phyloP scores from a whole-genome alignment of 35 echinoderm and acorn worm species.

The Stichopus chloronotus region DNA sequence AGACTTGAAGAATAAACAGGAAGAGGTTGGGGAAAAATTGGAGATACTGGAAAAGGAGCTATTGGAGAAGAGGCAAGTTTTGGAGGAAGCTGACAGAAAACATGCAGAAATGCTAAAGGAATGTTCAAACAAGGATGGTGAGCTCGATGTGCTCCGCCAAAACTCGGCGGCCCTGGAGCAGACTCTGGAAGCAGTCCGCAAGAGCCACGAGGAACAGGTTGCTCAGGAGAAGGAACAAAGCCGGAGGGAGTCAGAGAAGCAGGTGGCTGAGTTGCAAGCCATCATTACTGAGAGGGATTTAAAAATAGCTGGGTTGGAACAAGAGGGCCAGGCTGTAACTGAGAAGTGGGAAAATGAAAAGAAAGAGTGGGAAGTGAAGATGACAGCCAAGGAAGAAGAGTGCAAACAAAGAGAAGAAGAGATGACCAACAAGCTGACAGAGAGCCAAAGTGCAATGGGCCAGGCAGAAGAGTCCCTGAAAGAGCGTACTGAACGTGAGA shows the following conservation, averaged over 20 bases:
- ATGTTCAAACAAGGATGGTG: conserved; percentile 30
- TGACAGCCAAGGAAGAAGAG: conserved; percentile 28
- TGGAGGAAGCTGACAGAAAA: conserved; percentile 50
- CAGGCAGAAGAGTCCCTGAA: conserved; percentile 56
- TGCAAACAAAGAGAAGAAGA: conserved; percentile 47
- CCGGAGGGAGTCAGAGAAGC: conserved; percentile 69
- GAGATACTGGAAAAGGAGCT: conserved; percentile 40
- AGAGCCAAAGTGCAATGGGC: conserved; percentile 4
- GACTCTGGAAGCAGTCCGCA: conserved; percentile 54
- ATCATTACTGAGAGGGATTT: conserved; percentile 62
- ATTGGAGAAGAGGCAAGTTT: conserved; percentile 25
- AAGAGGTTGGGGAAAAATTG: conserved; percentile 44
- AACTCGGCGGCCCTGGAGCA: conserved; percentile 14
- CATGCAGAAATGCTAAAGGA: conserved; percentile 49
- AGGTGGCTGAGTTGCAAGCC: conserved; percentile 61
- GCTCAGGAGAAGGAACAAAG: conserved; percentile 68
- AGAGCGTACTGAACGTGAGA: conserved; percentile 50
- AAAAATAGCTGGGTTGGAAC: conserved; percentile 66
- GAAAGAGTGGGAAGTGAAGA: conserved; percentile 28
- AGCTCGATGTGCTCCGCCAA: conserved; percentile 50
- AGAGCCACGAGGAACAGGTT: conserved; percentile 60
- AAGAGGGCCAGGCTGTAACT: conserved; percentile 28
- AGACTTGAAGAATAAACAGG: conserved; percentile 33
- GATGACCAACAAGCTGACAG: conserved; percentile 29
- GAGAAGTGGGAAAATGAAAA: conserved; percentile 60